A percentile compares a stretch with the other conserved stretches of the same genome.
These are phyloP conservation scores for Aromia moschata DNA, from an alignment of 2,888 invertebrate species.

Conservation along the genomic window DNA sequence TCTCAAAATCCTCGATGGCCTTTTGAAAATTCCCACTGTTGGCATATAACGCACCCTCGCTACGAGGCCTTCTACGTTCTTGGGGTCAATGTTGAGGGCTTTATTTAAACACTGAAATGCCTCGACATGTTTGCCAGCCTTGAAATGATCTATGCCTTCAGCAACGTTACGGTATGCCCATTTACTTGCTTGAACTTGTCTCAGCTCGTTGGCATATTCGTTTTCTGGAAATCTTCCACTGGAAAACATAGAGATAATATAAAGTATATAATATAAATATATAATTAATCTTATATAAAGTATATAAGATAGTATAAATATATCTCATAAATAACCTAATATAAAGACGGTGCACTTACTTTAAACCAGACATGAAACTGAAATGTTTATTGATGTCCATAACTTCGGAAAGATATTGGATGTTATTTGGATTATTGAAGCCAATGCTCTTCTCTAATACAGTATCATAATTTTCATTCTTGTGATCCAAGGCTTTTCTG, in stretches of 20 bases:
- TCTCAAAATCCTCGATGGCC: conserved; percentile 94
- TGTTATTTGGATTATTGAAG: conserved; percentile 90
- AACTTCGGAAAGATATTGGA: conserved; percentile 80
- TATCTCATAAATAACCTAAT: not conserved
- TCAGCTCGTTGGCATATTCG: conserved; percentile 85
- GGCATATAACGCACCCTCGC: conserved; percentile 93
- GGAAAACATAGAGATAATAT: conserved; percentile 39
- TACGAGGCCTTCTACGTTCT: conserved; percentile 91
- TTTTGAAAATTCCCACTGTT: conserved; percentile 93
- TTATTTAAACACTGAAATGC: conserved; percentile 95
- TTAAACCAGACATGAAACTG: conserved; percentile 75
- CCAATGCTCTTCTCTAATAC: conserved; percentile 84
- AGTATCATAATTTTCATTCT: conserved; percentile 81
- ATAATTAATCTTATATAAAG: too few species aligned
- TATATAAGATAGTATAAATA: too few species aligned
- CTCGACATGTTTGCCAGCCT: conserved; percentile 90
- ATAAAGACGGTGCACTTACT: conserved; percentile 69
- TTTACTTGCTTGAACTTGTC: conserved; percentile 90
- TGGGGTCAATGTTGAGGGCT: conserved; percentile 89
- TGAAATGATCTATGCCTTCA: conserved; percentile 95
- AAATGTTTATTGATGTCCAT: conserved; percentile 78
- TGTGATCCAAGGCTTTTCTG: conserved; percentile 84
- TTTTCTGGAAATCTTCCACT: conserved; percentile 81
- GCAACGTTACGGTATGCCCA: conserved; percentile 93
- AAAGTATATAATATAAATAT: not conserved